A percentile compares a stretch with the other conserved stretches of the same genome.
Conservation (phyloP, 2,888 invertebrate genomes). For the Tenodera sinensis region DNA sequence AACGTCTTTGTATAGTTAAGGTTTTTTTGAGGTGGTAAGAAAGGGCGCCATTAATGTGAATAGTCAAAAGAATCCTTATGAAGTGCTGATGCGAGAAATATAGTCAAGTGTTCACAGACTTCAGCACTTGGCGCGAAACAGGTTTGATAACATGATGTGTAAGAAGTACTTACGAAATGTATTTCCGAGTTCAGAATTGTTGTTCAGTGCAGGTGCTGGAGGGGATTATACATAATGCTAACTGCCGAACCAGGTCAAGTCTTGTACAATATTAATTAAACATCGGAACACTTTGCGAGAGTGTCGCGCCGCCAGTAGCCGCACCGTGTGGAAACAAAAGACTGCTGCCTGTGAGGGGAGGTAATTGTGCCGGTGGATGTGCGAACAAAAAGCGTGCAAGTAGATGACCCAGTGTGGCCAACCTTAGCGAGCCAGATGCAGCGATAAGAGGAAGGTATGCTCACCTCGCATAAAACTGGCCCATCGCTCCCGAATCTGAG, state of each 20-base stretch:
- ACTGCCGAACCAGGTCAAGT: not conserved
- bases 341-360: not conserved
- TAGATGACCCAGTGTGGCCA: not conserved
- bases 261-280: not conserved
- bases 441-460: not conserved
- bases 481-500: not conserved
- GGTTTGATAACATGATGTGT: too few relatives aligned
- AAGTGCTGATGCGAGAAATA: too few relatives aligned
- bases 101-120: too few relatives aligned
- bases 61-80: too few relatives aligned
- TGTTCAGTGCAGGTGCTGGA: not conserved
- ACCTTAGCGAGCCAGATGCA: not conserved
- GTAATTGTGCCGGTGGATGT: not conserved
- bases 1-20: too few relatives aligned
- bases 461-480: not conserved
- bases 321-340: not conserved
- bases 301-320: not conserved
- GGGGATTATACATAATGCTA: not conserved
- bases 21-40: too few relatives aligned
- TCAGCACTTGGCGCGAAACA: too few relatives aligned
- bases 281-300: not conserved
- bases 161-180: too few relatives aligned
- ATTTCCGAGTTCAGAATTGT: too few relatives aligned
- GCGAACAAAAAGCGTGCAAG: not conserved
- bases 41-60: too few relatives aligned